Base-by-base conservation (phyloP, 1,140 invertebrate species). In the Bombus affinis region DNA sequence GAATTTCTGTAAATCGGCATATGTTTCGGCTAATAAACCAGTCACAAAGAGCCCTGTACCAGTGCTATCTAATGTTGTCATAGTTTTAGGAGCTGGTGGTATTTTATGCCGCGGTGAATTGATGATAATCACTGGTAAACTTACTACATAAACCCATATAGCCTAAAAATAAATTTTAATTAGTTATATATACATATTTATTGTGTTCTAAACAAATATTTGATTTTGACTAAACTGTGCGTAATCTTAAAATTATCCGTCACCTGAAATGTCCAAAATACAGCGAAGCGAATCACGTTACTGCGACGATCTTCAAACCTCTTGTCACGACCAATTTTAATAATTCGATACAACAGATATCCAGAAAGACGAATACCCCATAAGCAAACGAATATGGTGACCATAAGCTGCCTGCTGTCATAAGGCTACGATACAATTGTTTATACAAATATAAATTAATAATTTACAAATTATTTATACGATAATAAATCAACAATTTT, bases 191-290 rank as follows among this genome's bases (percentile, higher is more conserved):
- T 32, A 53, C 5, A 53, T 8, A 53, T 22, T 53, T 53, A 53
- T 53, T 47, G 6, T 66, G 2, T n/a, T 13, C 32, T 39, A 12
- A 6, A 39, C 28, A 71, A 71, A 71, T n/a, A 25, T 42, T 22
- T 28, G 28, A 62, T 68, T 79, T 12, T 15, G 25, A 35, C 13
- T 28, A 28, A 75, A 25, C 22, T 12, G 1, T 39, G 10, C 59
- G 18, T 53, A 62, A 13, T 62, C 28, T 62, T 62, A 4, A n/a
- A n/a, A n/a, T 32, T 66, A 8, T 35, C 0, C 28, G 42, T 72
- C 95, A 98, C 97, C 96, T 98, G 98, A 94, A 99, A 98, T 1
- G 97, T 98, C 97, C 98, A 99, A 94, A 98, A 99, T 1, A 98
- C 97, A 39, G 97, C 98, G 94, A 98, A 98, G 88, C 97, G 96